These are phyloP conservation scores for Bambusicola thoracicus DNA, from an alignment of 2,113 vertebrate genomes.

Conservation along the genomic window DNA sequence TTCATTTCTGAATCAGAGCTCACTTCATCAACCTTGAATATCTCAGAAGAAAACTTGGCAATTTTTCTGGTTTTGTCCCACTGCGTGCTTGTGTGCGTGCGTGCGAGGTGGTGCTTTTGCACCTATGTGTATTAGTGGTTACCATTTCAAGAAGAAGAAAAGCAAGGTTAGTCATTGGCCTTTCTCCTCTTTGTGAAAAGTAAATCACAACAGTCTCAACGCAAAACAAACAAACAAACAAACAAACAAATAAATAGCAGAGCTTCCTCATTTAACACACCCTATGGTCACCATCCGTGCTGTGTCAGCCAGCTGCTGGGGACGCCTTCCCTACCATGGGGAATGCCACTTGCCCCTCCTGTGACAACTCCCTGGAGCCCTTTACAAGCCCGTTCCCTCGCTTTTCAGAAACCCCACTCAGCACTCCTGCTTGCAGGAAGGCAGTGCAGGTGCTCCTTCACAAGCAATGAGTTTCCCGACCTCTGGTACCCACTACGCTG, in stretches of 20 bases:
- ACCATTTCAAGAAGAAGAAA: background rate
- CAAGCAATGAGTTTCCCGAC: rapidly evolving
- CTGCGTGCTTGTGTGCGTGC: background rate
- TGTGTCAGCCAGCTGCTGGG: background rate
- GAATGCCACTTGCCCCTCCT: background rate
- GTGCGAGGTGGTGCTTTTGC: background rate
- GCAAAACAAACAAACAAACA: no score
- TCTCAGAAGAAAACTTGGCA: background rate
- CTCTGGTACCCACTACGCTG: rapidly evolving
- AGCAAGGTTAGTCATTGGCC: background rate
- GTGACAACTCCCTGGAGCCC: rapidly evolving
- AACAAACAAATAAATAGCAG: background rate
- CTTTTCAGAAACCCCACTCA: background rate
- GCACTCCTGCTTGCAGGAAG: background rate
- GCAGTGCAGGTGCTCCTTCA: rapidly evolving
- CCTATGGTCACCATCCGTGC: rapidly evolving
- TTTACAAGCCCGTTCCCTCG: background rate
- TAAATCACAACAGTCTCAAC: background rate
- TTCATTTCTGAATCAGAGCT: background rate
- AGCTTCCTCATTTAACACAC: background rate
- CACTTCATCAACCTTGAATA: background rate
- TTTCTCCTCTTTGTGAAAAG: background rate
- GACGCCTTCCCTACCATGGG: background rate
- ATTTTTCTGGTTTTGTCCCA: background rate
- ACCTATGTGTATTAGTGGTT: background rate